Base-by-base conservation (phyloP, 2,113 vertebrate species). In the Damaliscus lunatus region DNA sequence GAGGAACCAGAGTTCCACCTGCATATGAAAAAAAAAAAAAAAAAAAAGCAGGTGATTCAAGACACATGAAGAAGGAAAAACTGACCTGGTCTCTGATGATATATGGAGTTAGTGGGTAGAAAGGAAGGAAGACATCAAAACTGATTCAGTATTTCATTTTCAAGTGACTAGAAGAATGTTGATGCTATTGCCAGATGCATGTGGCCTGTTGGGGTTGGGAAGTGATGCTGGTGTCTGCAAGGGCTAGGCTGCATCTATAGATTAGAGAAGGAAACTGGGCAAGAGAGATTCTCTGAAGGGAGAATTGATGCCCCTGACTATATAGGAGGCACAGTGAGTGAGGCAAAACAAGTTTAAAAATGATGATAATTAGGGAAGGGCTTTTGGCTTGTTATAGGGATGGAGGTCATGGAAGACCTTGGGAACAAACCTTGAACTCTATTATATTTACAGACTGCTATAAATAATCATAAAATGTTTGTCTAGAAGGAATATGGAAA, bases 51-150 rank as follows among this genome's bases (percentile, higher is more conserved):
- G 46, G 27, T 31, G 57, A 88, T 82, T 89, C 23, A 62, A 95
- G 46, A 43, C 17, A 59, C 7, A 7, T 0, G 5, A 89, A 46
- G 48, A 77, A 82, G 81, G n/a, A 87, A 52, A n/a, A 52, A 59
- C 31, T 62, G 60, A 89, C 3, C 8, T 74, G 25, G 19, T 62
- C 23, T 88, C 19, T 84, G 4, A 77, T 71, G 36, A 82, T 57
- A 40, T 53, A 50, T 50, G 16, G 60, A 25, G 14, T 10, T 64
- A 23, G 46, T 60, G 21, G 48, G 77, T 19, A 3, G 36, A 55
- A 80, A 97, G 88, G 80, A 88, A 95, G 67, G 59, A 95, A 95
- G 71, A 33, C 43, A 67, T 86, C 21, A 64, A 62, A 52, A 88
- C 27, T n/a, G 55, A 81, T 67, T 74, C 64, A 71, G 8, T 84